A percentile compares a stretch with the other conserved stretches of the same genome.
Conservation (phyloP, 2,113 vertebrate species). For the Orycteropus afer region DNA sequence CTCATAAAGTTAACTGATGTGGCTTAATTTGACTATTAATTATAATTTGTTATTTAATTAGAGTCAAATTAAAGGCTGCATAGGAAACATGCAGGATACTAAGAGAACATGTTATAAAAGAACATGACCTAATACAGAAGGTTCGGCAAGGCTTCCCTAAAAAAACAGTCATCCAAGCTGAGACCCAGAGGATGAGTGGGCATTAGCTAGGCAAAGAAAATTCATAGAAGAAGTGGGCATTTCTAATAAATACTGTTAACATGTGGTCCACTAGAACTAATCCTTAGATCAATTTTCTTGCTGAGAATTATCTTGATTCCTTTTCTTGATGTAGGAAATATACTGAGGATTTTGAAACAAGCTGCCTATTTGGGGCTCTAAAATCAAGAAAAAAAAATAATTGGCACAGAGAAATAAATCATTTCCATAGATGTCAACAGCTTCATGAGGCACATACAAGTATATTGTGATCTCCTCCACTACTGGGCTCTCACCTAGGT, state of each 20-base stretch:
- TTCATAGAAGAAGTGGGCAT: not conserved
- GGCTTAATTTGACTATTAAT: not conserved
- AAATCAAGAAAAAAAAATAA: conserved; percentile 24
- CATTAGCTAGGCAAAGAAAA: not conserved
- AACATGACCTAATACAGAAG: not conserved
- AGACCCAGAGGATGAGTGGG: not conserved
- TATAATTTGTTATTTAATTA: not conserved
- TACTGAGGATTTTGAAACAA: conserved; percentile 43
- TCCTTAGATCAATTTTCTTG: not conserved
- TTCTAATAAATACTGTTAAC: not conserved
- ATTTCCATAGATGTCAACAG: not conserved
- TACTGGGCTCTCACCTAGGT: not conserved
- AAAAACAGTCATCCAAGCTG: not conserved
- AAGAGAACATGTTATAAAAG: not conserved
- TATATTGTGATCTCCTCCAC: not conserved
- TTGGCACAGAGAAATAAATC: not conserved
- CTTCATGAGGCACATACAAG: not conserved
- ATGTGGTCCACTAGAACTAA: not conserved
- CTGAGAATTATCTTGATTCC: not conserved
- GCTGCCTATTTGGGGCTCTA: not conserved
- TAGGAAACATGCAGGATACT: not conserved
- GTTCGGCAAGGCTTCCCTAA: not conserved
- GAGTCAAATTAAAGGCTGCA: not conserved
- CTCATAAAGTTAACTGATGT: not conserved
- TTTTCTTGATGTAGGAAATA: not conserved